Evolutionary conservation across 2,888 invertebrate species (phyloP).

Genomic region (Crossocerus cetratus): DNA sequence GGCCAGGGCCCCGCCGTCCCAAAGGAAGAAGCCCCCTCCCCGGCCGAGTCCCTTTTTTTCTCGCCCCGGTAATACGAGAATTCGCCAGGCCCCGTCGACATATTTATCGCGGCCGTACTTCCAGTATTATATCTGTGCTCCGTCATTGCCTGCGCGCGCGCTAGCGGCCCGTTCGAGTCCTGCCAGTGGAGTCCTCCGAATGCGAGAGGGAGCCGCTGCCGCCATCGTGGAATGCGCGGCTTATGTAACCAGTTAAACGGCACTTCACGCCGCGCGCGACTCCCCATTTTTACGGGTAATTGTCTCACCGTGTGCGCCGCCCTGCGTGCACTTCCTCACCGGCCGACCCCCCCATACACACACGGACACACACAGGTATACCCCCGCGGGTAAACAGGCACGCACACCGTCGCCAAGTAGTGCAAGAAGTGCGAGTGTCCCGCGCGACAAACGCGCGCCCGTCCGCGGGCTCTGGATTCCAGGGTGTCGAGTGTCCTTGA

Average conservation of each 20-base stretch:
- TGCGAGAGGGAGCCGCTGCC: background rate
- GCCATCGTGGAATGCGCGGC: background rate
- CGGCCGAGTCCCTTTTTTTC: background rate
- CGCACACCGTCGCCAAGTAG: background rate
- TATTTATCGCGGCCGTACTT: conserved; percentile 40
- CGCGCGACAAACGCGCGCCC: conserved; percentile 31
- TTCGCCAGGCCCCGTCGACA: conserved; percentile 37
- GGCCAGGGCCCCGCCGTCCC: background rate
- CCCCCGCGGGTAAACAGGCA: background rate
- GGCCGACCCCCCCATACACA: background rate
- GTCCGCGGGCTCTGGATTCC: conserved; percentile 60
- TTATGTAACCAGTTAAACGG: conserved; percentile 38
- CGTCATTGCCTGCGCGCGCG: no score
- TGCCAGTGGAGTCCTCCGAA: no score
- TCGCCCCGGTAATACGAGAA: conserved; percentile 42
- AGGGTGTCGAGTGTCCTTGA: conserved; percentile 63
- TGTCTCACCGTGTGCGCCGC: conserved; percentile 7
- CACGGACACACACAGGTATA: background rate
- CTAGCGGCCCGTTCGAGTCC: no score
- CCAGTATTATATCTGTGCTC: background rate
- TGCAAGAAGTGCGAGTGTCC: conserved; percentile 38
- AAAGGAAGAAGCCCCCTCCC: background rate
- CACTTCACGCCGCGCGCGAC: conserved; percentile 5
- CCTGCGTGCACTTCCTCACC: background rate
- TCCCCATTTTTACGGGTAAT: conserved; percentile 21